Base-by-base conservation (phyloP, 2,888 invertebrate species). In the Nomada ferruginata region DNA sequence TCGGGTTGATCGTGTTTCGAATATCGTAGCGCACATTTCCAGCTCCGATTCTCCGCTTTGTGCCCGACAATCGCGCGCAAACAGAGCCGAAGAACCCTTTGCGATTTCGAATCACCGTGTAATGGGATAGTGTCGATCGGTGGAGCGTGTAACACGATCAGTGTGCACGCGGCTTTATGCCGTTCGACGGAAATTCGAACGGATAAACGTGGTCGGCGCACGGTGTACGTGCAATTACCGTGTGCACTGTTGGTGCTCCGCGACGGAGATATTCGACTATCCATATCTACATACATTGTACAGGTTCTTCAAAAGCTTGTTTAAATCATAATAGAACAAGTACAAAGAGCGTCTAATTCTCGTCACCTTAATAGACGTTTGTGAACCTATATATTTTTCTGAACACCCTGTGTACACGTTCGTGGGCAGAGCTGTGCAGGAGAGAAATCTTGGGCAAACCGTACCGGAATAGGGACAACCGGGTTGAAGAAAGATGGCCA, bases 81-180 rank as follows among this genome's bases (percentile, higher is more conserved):
- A 81, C 69, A 76, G 61, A 20, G 44, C 36, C 61, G 63, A 29
- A 26, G 69, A 65, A 61, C 55, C 76, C 73, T 83, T 81, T 76
- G 76, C 68, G 65, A 52, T 65, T 60, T 68, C 70, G 73, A 83
- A 81, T 83, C 82, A 61, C 47, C 76, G 76, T 73, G 76, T 73
- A 81, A 83, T 76, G 26, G 73, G 81, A 81, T 83, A 69, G 59
- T 15, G 76, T 42, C 61, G 63, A 75, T 68, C 70, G 57, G 26
- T 61, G 44, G 70, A 81, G 66, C 66, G 60, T 60, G 71, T 74
- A 71, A 74, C 74, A 36, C 74, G 82, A 75, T 82, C 82, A 60
- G 66, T 72, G 83, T 72, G 71, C 61, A 82, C 78, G 82, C 66
- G 66, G 72, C 81, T 82, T 82, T 69, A 82, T 79, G 60, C 68